Conservation (phyloP, 37 sponge, comb jelly and placozoan species). For the Cliona cf. orientalis region DNA sequence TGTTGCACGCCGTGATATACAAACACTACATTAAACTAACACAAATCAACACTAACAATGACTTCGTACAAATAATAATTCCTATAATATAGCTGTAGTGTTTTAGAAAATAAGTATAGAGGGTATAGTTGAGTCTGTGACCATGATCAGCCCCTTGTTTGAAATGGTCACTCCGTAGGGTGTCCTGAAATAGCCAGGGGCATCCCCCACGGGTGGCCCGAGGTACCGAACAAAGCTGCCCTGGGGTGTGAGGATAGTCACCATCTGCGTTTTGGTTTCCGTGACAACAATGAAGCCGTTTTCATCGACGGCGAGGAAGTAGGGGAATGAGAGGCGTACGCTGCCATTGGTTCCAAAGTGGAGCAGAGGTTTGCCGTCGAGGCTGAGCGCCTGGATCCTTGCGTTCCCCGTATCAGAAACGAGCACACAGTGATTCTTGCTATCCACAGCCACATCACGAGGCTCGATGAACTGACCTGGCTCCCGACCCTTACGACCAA, state of each 20-base stretch:
- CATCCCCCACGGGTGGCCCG: constrained; percentile 21
- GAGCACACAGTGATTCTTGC: constrained; percentile 7
- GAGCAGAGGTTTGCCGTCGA: constrained; percentile 29
- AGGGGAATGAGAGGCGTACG: constrained; percentile 10
- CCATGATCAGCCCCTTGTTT: constrained; percentile 9
- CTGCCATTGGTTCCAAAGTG: constrained; percentile 16
- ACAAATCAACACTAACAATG: too few species aligned
- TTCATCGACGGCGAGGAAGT: constrained; percentile 17
- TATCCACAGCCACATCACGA: constrained; percentile 35
- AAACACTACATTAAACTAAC: too few species aligned
- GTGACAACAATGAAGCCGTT: constrained; percentile 55
- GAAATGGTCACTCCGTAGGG: constrained; percentile 44
- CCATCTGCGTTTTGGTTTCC: constrained; percentile 9
- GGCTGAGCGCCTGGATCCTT: constrained; percentile 42
- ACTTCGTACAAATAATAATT: too few species aligned
- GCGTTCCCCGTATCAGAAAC: constrained; percentile 47
- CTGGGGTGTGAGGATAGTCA: constrained; percentile 40
- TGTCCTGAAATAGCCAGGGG: constrained; percentile 5
- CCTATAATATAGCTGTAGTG: too few species aligned
- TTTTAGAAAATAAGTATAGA: constrained; percentile 28
- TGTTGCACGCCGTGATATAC: too few species aligned
- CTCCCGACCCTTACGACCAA: constrained; percentile 29
- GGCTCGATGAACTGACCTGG: constrained; percentile 22
- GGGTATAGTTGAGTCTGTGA: constrained; percentile 35
- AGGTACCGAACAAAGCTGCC: constrained; percentile 34